Base-by-base conservation (phyloP, 2,888 invertebrate genomes). In the Stramonita haemastoma region DNA sequence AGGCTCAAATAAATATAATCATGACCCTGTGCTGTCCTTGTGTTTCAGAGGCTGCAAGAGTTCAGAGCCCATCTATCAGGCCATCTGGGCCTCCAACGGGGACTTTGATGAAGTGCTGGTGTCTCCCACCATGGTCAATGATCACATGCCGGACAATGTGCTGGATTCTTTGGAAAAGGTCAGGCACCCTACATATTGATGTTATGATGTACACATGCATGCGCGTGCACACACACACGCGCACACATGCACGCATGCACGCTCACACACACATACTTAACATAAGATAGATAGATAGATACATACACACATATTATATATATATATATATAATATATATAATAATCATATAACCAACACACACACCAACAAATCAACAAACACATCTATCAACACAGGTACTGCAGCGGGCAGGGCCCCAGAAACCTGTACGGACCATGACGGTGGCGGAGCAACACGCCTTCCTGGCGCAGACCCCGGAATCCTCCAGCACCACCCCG, bases 81-180 rank as follows among this genome's bases (percentile, higher is more conserved):
- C 98, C 22, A 96, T 98, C 34, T 98, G 98, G 98, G 98, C 98
- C 0, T 97, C 97, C 92, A 98, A 98, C 93, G 97, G 97, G 81
- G 98, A 98, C 95, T 98, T 98, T 95, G 98, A 98, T 95, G 98
- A 98, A 96, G 98, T 98, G 34, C 97, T 98, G 89, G 98, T 98
- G 92, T 98, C 98, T 56, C 98, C 98, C 0, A 98, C 98, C 87
- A 98, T 98, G 98, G 95, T 98, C 91, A 98, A 98, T 96, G 98
- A 98, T 96, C 98, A 98, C 96, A 98, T 98, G 98, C 98, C 98
- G 60, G 98, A 98, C 95, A 97, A 97, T 95, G 97, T 98, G 90
- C 96, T 98, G 93, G 97, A 97, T 91, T 98, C 98, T 57, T 97
- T 98, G 91, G 97, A 98, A 96, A 98, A 98, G 97, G 98, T 98